phyloP scores from a whole-genome alignment of 2,113 vertebrate species.

The Ictalurus furcatus region DNA sequence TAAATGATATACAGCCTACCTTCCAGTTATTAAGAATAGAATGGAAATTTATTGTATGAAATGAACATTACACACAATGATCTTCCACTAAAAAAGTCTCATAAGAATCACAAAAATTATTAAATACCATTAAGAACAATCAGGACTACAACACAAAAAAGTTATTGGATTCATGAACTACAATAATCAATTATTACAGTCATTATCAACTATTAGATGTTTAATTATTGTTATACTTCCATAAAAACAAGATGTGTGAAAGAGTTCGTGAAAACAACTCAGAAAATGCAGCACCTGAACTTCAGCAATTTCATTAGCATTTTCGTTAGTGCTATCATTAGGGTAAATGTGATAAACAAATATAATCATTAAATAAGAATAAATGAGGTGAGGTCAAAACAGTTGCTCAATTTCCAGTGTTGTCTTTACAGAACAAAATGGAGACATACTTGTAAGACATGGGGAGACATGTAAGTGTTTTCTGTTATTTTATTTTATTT shows the following conservation, averaged over 20 bases:
- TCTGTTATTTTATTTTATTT: not conserved
- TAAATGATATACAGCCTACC: not conserved
- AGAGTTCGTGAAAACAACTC: not conserved
- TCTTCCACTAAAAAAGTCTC: not conserved
- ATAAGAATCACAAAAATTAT: not conserved
- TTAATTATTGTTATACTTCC: not conserved
- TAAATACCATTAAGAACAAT: not conserved
- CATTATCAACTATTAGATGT: not conserved
- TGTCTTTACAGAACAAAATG: constrained; percentile 53
- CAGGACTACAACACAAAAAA: not conserved
- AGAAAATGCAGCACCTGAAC: not conserved
- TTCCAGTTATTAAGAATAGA: not conserved
- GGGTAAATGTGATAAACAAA: not conserved
- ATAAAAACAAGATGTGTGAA: not conserved
- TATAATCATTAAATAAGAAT: not conserved
- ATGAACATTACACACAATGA: not conserved
- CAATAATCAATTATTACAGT: not conserved
- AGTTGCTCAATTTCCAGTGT: not conserved
- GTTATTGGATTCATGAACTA: not conserved
- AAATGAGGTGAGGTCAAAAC: not conserved
- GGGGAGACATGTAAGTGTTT: constrained; percentile 48
- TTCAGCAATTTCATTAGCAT: not conserved
- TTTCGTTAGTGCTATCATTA: not conserved
- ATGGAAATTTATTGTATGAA: not conserved
- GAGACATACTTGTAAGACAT: constrained; percentile 22